These are phyloP conservation scores for Notarius lentiginosus DNA, from an alignment of 2,113 vertebrate genomes.

Conservation along the genomic window DNA sequence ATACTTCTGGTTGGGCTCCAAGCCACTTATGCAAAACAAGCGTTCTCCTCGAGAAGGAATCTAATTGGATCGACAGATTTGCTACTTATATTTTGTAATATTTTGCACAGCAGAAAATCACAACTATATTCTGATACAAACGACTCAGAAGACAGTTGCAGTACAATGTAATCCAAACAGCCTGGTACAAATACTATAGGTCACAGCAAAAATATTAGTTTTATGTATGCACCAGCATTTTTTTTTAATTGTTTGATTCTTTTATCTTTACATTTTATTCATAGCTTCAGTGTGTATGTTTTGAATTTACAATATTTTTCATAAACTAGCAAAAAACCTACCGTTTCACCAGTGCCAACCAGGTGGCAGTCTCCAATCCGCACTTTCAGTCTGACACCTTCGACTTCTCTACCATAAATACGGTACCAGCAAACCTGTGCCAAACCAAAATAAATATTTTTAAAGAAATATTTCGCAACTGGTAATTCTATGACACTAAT, in stretches of 20 bases:
- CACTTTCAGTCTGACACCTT: constrained; percentile 79
- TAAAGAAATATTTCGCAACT: not conserved
- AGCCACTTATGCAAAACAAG: constrained; percentile 77
- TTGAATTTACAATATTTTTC: not conserved
- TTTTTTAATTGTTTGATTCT: not conserved
- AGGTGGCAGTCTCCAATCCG: constrained; percentile 81
- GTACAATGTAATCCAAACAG: not conserved
- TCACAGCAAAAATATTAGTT: not conserved
- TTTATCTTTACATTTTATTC: not conserved
- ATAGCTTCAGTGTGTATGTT: not conserved
- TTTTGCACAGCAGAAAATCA: not conserved
- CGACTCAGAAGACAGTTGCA: not conserved
- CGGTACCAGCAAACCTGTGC: constrained; percentile 86
- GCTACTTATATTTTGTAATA: not conserved
- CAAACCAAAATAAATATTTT: not conserved
- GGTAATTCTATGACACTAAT: not conserved
- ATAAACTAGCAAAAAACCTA: constrained; percentile 58
- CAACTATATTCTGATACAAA: not conserved
- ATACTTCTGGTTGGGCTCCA: constrained; percentile 87
- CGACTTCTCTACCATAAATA: constrained; percentile 78
- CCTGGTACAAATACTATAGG: not conserved
- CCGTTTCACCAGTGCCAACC: constrained; percentile 83
- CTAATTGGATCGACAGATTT: constrained; percentile 64
- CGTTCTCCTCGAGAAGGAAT: constrained; percentile 77
- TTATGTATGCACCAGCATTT: not conserved